These are phyloP conservation scores for Melanocharis versteri DNA, from an alignment of 2,113 vertebrate species.

Conservation along the genomic window DNA sequence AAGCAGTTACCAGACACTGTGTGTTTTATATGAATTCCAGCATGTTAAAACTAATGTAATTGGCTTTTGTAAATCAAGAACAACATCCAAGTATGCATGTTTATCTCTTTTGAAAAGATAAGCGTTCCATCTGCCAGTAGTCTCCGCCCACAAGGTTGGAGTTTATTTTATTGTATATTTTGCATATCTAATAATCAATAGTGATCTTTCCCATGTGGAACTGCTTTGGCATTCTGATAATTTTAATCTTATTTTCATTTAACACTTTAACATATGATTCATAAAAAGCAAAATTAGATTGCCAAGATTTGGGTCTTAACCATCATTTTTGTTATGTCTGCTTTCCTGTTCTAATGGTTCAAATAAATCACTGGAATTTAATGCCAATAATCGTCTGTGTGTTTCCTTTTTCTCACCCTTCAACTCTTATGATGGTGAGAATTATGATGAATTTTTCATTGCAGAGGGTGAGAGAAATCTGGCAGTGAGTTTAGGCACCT, in stretches of 20 bases:
- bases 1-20: constrained; percentile 23
- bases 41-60: constrained; percentile 60
- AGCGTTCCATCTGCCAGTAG: constrained; percentile 48
- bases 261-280: constrained; percentile 14
- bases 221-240: constrained; percentile 6
- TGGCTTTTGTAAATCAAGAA: constrained; percentile 68
- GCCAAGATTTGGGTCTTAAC: background rate
- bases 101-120: constrained; percentile 65
- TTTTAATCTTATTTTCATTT: constrained; percentile 22
- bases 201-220: constrained; percentile 23
- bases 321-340: constrained; percentile 38
- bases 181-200: background rate
- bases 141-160: background rate
- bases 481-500: background rate
- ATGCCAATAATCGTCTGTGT: constrained; percentile 45
- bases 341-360: constrained; percentile 51
- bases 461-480: background rate
- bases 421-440: background rate
- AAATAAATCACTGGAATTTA: constrained; percentile 67
- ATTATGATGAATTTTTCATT: constrained; percentile 33
- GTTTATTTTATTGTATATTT: constrained; percentile 24
- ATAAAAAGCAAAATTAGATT: constrained; percentile 63
- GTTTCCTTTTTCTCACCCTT: background rate
- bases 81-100: constrained; percentile 21
- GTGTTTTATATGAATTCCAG: constrained; percentile 51